Base-by-base conservation (phyloP, 2,113 vertebrate species). In the Lagenorhynchus albirostris region DNA sequence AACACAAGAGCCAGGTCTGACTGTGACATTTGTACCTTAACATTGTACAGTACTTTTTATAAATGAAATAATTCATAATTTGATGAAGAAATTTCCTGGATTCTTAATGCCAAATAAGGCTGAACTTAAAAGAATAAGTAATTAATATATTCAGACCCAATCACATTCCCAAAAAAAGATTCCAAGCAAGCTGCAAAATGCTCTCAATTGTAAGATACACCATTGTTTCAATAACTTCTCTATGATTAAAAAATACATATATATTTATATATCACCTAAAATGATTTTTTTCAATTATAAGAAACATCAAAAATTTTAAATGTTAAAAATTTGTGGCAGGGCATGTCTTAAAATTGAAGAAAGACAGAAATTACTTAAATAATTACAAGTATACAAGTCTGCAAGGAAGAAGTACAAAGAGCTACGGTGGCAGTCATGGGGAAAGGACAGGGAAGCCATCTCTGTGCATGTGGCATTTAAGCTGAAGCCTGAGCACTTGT, bases 301-400 rank as follows among this genome's bases (percentile, higher is more conserved):
- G 12, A 84, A 14, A 65, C 4, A 70, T 71, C 41, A 47, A 53
- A 70, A 44, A 33, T 36, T 94, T 84, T 55, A 62, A 63, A 67
- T 36, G 25, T 58, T 83, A 36, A 82, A 63, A 70, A 84, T 68
- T 79, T 25, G 12, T 36, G 29, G 21, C 14, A 13, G 17, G 29
- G 6, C 14, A 85, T 26, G 26, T 91, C 25, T 65, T 73, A 86
- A 91, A 82, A 91, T 33, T 67, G 20, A 58, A 91, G 36, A 95
- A 96, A 86, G 47, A 86, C n/a, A 47, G 86, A 71, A 86, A 47
- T 85, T n/a, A 62, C 15, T 79, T 83, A 41, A 96, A 89, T 31
- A 85, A 55, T 90, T 85, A 53, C 5, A 71, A 84, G 17, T 55
- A 36, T 79, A 20, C 23, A 65, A 73, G 53, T 73, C 44, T 85